Conservation (phyloP, 2,888 invertebrate genomes). For the Apoderus coryli region DNA sequence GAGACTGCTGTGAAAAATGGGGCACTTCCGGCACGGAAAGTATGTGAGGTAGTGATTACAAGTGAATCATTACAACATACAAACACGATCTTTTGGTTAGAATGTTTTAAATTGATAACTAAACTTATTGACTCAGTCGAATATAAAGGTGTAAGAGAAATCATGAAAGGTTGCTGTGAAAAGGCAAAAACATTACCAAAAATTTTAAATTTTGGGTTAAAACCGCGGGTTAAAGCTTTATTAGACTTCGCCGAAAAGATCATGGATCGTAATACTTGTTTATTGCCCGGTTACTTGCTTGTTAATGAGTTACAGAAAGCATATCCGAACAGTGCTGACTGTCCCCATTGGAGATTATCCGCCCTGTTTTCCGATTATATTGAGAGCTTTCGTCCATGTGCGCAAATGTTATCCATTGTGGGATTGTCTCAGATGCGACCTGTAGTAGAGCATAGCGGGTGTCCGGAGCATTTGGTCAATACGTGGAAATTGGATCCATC, state of each 20-base stretch:
- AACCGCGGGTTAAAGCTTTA: slow-evolving; percentile 69
- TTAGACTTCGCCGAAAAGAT: slow-evolving; percentile 75
- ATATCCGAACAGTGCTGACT: slow-evolving; percentile 68
- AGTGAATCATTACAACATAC: slow-evolving; percentile 71
- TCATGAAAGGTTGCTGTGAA: slow-evolving; percentile 73
- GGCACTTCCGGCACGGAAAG: slow-evolving; percentile 61
- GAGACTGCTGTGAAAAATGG: slow-evolving; percentile 53
- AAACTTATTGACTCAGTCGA: slow-evolving; percentile 83
- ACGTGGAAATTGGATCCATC: slow-evolving; percentile 87
- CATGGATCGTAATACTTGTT: slow-evolving; percentile 81
- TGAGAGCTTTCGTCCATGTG: slow-evolving; percentile 82
- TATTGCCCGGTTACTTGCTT: slow-evolving; percentile 88
- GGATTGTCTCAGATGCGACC: slow-evolving; percentile 85
- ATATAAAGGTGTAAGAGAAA: slow-evolving; percentile 88
- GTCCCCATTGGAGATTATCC: slow-evolving; percentile 90
- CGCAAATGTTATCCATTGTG: slow-evolving; percentile 91
- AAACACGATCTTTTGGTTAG: slow-evolving; percentile 79
- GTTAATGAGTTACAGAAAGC: slow-evolving; percentile 90
- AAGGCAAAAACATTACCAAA: slow-evolving; percentile 73
- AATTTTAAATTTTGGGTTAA: slow-evolving; percentile 61
- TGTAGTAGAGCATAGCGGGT: slow-evolving; percentile 85
- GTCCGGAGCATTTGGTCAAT: slow-evolving; percentile 77
- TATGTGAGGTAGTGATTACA: slow-evolving; percentile 74
- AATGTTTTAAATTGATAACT: slow-evolving; percentile 70
- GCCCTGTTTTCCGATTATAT: slow-evolving; percentile 76